Conservation (phyloP, 2,797 vertebrate species). For the Steatocranus sp. region DNA sequence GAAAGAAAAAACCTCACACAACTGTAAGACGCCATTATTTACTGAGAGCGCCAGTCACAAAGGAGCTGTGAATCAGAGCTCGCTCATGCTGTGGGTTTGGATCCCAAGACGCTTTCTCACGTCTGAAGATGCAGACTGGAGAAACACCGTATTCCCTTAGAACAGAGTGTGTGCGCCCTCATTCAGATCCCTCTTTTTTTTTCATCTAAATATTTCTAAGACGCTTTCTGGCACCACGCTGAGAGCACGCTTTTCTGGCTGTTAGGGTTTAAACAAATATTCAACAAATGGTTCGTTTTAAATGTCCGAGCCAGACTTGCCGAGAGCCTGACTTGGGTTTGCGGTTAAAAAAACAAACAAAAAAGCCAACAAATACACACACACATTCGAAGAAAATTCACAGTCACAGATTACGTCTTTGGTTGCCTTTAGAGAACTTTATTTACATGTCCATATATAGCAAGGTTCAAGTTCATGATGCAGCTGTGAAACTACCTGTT, state of each 20-base stretch:
- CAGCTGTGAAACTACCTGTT: conserved; percentile 60
- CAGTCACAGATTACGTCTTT: conserved; percentile 10
- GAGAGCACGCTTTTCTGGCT: background rate
- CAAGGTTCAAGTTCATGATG: conserved; percentile 66
- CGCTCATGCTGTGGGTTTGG: conserved; percentile 1
- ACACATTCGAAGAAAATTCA: background rate
- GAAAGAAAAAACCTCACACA: background rate
- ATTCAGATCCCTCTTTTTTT: conserved; percentile 19
- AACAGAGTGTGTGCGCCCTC: background rate
- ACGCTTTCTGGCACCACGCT: background rate
- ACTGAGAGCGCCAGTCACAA: background rate
- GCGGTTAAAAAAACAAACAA: background rate
- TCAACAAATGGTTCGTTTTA: conserved; percentile 23
- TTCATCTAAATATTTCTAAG: conserved; percentile 30
- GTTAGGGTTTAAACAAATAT: conserved; percentile 26
- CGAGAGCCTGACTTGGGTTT: background rate
- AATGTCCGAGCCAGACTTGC: conserved; percentile 7
- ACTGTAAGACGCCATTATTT: background rate
- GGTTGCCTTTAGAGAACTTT: conserved; percentile 77
- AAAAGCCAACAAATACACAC: background rate
- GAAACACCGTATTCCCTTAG: background rate
- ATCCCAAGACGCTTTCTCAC: background rate
- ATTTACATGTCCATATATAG: conserved; percentile 80
- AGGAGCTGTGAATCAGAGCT: background rate
- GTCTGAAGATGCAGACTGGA: background rate